Conservation (phyloP, 1,140 invertebrate species). For the Trichonephila clavata region DNA sequence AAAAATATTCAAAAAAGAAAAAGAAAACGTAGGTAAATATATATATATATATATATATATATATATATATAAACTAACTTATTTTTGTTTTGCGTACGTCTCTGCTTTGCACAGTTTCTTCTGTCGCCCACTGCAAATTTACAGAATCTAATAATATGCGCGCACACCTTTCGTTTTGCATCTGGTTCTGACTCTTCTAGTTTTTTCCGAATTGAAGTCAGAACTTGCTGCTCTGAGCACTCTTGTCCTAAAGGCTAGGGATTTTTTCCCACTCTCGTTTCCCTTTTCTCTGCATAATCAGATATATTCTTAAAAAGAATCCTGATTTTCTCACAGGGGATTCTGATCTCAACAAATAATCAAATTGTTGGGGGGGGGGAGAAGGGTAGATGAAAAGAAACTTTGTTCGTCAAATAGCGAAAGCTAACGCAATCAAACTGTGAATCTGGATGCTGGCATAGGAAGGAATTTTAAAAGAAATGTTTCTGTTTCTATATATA, state of each 20-base stretch:
- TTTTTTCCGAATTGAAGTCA: not conserved
- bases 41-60: too few relatives aligned
- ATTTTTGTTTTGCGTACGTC: not conserved
- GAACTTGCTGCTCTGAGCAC: not conserved
- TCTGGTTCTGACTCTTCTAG: not conserved
- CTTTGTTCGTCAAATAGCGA: not conserved
- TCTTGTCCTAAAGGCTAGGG: not conserved
- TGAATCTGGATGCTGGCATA: not conserved
- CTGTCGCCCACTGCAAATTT: not conserved
- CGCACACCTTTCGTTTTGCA: not conserved
- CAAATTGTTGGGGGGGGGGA: not conserved
- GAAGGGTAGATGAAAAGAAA: not conserved
- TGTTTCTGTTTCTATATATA: not conserved
- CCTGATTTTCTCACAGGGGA: not conserved
- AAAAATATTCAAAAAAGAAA: not conserved
- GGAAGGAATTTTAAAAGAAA: not conserved
- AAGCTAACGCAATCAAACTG: not conserved
- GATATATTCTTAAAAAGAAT: not conserved
- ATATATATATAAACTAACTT: not conserved
- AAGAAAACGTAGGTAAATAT: not conserved
- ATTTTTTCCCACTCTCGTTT: not conserved
- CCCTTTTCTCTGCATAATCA: not conserved
- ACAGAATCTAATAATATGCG: not conserved
- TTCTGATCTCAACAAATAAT: not conserved
- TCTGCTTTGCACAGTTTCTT: not conserved